These are phyloP conservation scores for Hipposideros larvatus DNA, from an alignment of 2,797 vertebrate species.

Conservation along the genomic window DNA sequence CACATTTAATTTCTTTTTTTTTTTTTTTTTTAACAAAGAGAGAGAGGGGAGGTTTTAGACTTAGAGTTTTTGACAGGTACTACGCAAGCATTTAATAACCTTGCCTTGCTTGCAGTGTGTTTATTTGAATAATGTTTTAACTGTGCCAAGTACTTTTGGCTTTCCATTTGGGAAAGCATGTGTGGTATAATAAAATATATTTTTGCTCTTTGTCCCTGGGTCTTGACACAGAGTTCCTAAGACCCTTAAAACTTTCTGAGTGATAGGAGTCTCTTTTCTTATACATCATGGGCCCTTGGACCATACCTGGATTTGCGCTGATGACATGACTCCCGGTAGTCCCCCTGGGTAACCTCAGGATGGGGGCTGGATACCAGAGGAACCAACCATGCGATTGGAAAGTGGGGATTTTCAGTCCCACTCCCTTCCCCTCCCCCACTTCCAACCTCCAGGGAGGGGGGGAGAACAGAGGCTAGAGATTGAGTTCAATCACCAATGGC, in stretches of 20 bases:
- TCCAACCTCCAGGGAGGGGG: background rate
- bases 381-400: background rate
- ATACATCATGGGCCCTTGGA: background rate
- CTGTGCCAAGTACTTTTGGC: background rate
- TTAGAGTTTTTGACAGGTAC: background rate
- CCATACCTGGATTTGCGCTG: background rate
- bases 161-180: slow-evolving; percentile 8
- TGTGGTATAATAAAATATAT: background rate
- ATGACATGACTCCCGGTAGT: background rate
- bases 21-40: background rate
- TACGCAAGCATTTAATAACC: background rate
- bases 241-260: background rate
- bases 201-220: background rate
- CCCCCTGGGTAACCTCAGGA: background rate
- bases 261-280: background rate
- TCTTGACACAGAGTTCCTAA: background rate
- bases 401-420: background rate
- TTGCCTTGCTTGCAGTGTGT: background rate
- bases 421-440: background rate
- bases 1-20: background rate
- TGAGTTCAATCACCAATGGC: background rate
- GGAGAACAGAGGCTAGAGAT: background rate
- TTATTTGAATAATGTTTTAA: slow-evolving; percentile 31
- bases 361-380: background rate
- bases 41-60: background rate